Evolutionary conservation across 1,140 invertebrate genomes (phyloP).

Genomic region (Pemphigus obesinymphae): DNA sequence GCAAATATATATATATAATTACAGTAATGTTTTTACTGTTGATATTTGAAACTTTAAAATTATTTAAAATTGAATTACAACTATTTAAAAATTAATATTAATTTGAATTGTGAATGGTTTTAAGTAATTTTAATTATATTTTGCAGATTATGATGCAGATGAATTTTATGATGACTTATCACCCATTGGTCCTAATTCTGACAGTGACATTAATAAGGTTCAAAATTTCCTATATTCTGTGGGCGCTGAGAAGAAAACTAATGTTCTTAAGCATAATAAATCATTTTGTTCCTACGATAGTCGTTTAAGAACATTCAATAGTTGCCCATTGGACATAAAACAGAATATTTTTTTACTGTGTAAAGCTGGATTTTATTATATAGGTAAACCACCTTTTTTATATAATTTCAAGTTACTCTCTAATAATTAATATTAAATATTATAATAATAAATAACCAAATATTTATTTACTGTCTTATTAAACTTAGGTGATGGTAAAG

Average conservation of each 20-base stretch:
- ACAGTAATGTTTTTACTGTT: too few relatives aligned
- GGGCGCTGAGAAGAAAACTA: not conserved
- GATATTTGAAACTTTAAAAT: too few relatives aligned
- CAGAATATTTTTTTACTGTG: constrained; percentile 72
- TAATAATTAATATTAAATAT: too few relatives aligned
- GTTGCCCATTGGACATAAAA: constrained; percentile 69
- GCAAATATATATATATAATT: too few relatives aligned
- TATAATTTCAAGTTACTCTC: too few relatives aligned
- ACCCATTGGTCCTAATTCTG: not conserved
- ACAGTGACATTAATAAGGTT: not conserved
- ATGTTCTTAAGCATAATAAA: not conserved
- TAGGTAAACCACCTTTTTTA: constrained; percentile 53
- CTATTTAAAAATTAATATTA: too few relatives aligned
- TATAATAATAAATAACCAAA: not conserved
- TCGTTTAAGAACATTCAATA: constrained; percentile 64
- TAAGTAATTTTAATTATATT: too few relatives aligned
- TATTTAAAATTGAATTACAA: too few relatives aligned
- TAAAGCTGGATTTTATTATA: constrained; percentile 85
- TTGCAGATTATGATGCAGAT: not conserved
- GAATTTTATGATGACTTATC: too few relatives aligned
- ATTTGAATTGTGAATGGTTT: too few relatives aligned
- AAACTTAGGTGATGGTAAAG: constrained; percentile 53
- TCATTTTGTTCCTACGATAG: constrained; percentile 57
- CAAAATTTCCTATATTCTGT: not conserved
- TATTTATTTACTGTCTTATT: constrained; percentile 11